Conservation (phyloP, 2,888 invertebrate genomes). For the Brenthis daphne region DNA sequence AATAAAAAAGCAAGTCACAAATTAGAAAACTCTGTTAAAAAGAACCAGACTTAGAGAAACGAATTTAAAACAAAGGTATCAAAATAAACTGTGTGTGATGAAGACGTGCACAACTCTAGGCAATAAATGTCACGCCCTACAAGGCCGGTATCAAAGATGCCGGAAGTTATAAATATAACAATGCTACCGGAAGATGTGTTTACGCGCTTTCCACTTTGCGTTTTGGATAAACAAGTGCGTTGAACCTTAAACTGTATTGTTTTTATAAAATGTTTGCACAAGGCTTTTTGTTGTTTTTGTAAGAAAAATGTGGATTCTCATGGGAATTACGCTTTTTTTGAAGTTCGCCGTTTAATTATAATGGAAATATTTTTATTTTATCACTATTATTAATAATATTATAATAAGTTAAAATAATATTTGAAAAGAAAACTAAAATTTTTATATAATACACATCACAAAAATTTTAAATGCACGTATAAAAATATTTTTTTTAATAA, state of each 20-base stretch:
- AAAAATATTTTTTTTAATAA: too few relatives aligned
- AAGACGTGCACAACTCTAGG: conserved; percentile 16
- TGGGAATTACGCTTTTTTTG: too few relatives aligned
- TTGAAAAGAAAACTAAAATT: too few relatives aligned
- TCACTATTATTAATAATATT: too few relatives aligned
- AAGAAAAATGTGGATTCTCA: neutral
- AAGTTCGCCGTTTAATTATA: too few relatives aligned
- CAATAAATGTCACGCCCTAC: conserved; percentile 33
- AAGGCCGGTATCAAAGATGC: conserved; percentile 26
- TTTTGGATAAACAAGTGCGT: conserved; percentile 26
- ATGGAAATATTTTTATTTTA: too few relatives aligned
- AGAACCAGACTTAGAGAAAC: too few relatives aligned
- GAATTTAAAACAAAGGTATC: neutral
- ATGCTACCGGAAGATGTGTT: conserved; percentile 34
- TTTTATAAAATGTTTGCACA: neutral
- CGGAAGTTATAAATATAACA: conserved; percentile 37
- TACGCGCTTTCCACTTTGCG: conserved; percentile 31
- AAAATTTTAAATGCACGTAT: too few relatives aligned
- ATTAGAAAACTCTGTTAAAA: too few relatives aligned
- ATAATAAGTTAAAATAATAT: too few relatives aligned
- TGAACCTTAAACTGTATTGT: conserved; percentile 22
- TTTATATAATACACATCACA: too few relatives aligned
- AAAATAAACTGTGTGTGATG: conserved; percentile 19
- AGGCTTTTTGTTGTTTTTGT: neutral
- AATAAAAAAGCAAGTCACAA: too few relatives aligned